Conservation (phyloP, 2,797 vertebrate genomes). For the Siniperca scherzeri region DNA sequence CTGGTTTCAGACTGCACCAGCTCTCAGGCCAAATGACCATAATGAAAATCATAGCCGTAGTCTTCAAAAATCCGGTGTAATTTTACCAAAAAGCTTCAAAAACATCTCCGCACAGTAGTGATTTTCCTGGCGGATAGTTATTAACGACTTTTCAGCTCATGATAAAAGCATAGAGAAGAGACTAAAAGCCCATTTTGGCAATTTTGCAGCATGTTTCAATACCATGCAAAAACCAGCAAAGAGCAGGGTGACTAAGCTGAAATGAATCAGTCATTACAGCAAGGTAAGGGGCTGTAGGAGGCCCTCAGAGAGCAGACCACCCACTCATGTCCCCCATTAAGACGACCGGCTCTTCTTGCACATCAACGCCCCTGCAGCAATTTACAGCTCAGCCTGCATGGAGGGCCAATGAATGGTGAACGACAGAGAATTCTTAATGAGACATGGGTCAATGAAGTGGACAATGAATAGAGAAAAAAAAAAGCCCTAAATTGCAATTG, state of each 20-base stretch:
- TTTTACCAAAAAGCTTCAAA: background rate
- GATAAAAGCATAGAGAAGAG: slow-evolving; percentile 27
- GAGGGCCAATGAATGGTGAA: slow-evolving; percentile 55
- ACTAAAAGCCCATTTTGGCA: slow-evolving; percentile 34
- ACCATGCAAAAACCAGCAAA: slow-evolving; percentile 26
- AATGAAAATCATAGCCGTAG: background rate
- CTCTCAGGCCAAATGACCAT: background rate
- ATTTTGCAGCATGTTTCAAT: slow-evolving; percentile 38
- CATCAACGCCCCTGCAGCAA: slow-evolving; percentile 71
- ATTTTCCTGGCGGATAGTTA: slow-evolving; percentile 15
- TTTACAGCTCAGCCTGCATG: slow-evolving; percentile 60
- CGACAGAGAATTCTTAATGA: slow-evolving; percentile 72
- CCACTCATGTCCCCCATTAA: slow-evolving; percentile 76
- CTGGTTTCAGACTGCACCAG: background rate
- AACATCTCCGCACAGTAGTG: background rate
- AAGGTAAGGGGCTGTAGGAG: slow-evolving; percentile 60
- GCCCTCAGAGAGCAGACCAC: slow-evolving; percentile 64
- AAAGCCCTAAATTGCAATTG: slow-evolving; percentile 20
- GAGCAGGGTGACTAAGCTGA: slow-evolving; percentile 46
- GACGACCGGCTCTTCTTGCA: slow-evolving; percentile 47
- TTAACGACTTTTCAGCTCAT: slow-evolving; percentile 20
- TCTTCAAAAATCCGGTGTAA: slow-evolving; percentile 3
- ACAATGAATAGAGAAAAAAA: slow-evolving; percentile 49
- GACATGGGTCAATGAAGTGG: slow-evolving; percentile 71
- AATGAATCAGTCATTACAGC: slow-evolving; percentile 63